These are phyloP conservation scores for Noctua fimbriata DNA, from an alignment of 2,888 invertebrate genomes.

Conservation along the genomic window DNA sequence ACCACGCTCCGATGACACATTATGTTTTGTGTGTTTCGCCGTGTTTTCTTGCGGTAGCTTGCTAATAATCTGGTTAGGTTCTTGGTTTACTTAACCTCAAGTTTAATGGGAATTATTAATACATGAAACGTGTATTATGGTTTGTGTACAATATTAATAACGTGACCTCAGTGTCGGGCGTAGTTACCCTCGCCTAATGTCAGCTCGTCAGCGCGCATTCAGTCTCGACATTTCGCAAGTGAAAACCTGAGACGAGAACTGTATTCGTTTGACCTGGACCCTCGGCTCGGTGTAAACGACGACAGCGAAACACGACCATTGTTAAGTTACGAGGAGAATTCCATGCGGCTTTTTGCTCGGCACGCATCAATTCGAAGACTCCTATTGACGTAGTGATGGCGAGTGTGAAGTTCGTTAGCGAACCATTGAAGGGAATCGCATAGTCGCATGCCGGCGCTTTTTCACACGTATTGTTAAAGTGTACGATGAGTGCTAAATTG, in stretches of 20 bases:
- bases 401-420: constrained; percentile 74
- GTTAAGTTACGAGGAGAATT: constrained; percentile 62
- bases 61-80: constrained; percentile 38
- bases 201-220: constrained; percentile 72
- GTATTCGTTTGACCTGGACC: constrained; percentile 63
- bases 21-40: constrained; percentile 64
- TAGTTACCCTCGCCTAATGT: constrained; percentile 67
- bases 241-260: constrained; percentile 59
- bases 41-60: constrained; percentile 58
- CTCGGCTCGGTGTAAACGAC: constrained; percentile 47
- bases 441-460: constrained; percentile 57
- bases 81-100: constrained; percentile 42
- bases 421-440: constrained; percentile 66
- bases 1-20: constrained; percentile 79
- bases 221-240: constrained; percentile 64
- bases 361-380: constrained; percentile 56
- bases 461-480: constrained; percentile 68
- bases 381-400: constrained; percentile 58
- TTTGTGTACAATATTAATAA: constrained; percentile 60
- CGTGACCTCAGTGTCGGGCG: constrained; percentile 66
- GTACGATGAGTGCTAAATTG: constrained; percentile 67
- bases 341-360: constrained; percentile 60
- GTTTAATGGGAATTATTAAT: constrained; percentile 36
- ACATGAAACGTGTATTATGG: constrained; percentile 18
- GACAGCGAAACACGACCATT: constrained; percentile 58